Evolutionary conservation across 2,797 vertebrate species (phyloP).

Genomic region (Orestias chungarensis): DNA sequence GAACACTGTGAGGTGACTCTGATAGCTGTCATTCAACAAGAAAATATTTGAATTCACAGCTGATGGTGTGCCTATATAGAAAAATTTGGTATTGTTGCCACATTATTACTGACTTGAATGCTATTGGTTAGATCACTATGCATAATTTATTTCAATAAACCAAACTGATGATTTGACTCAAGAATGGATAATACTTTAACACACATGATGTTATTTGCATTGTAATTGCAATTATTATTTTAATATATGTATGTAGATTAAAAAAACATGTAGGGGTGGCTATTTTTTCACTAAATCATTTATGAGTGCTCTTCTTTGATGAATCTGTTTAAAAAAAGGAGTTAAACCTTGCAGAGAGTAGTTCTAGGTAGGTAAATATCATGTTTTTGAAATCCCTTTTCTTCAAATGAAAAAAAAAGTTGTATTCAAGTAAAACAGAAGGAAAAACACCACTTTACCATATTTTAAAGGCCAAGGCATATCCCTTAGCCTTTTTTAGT

Average conservation of each 20-base stretch:
- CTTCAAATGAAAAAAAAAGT: neutral
- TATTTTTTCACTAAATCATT: neutral
- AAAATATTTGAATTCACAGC: neutral
- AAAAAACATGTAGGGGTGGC: too few relatives aligned
- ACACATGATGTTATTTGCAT: neutral
- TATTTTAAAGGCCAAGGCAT: neutral
- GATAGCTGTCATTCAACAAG: constrained; percentile 15
- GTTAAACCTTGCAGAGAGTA: neutral
- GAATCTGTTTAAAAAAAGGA: neutral
- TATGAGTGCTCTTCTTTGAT: neutral
- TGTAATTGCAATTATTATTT: neutral
- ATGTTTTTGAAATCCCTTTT: neutral
- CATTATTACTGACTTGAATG: neutral
- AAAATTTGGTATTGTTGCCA: neutral
- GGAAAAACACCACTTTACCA: neutral
- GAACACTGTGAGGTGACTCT: neutral
- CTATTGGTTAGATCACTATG: neutral
- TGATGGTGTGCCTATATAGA: too few relatives aligned
- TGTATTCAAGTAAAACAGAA: constrained; percentile 1
- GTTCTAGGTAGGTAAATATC: neutral
- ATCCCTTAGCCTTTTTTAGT: neutral
- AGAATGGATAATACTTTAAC: neutral
- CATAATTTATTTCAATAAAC: constrained; percentile 3
- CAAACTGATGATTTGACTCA: constrained; percentile 1
- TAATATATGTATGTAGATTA: neutral